Conservation (phyloP, 1,140 invertebrate genomes). For the Lordiphosa collinella region DNA sequence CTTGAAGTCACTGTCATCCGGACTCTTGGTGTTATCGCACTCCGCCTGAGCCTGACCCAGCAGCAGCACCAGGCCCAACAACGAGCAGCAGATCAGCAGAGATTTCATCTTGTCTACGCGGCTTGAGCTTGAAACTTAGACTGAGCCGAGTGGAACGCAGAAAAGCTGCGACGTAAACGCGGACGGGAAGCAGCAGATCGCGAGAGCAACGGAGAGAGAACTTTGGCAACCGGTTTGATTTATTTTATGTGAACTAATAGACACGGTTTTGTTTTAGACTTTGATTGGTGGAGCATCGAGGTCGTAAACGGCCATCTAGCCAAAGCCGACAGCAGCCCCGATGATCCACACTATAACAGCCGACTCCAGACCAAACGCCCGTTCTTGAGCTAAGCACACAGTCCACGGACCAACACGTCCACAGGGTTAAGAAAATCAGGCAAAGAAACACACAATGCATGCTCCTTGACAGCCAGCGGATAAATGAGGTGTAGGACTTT, state of each 20-base stretch:
- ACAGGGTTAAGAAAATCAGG: neutral
- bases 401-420: neutral
- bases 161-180: neutral
- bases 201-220: neutral
- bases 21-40: conserved; percentile 44
- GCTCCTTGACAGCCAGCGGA: no score
- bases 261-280: neutral
- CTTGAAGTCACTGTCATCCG: conserved; percentile 60
- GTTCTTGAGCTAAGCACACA: no score
- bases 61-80: conserved; percentile 40
- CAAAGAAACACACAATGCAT: neutral
- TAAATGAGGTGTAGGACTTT: no score
- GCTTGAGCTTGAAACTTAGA: conserved; percentile 20
- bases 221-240: conserved; percentile 5
- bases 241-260: neutral
- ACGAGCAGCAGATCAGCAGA: conserved; percentile 22
- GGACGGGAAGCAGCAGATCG: neutral
- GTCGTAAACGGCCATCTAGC: neutral
- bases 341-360: conserved; percentile 1
- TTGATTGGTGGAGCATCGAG: neutral
- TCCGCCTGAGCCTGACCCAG: conserved; percentile 29
- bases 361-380: neutral
- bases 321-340: neutral
- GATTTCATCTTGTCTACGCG: conserved; percentile 38
- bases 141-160: neutral